Conservation (phyloP, 1,140 invertebrate genomes). For the Akabosia matsudoensis region DNA sequence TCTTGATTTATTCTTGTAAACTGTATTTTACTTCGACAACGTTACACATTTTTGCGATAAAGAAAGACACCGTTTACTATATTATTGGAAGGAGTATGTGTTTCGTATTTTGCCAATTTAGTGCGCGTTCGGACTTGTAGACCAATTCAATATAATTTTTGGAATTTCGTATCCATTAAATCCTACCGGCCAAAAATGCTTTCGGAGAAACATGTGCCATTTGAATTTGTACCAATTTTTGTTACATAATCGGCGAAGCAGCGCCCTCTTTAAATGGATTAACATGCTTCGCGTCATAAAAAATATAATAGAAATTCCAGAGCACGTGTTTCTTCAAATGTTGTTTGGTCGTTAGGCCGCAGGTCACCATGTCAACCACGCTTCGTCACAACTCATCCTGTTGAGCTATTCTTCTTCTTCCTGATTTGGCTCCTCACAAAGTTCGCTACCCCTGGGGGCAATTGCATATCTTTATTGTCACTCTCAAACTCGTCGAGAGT, state of each 20-base stretch:
- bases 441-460: slow-evolving; percentile 48
- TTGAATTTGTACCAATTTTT: neutral
- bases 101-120: too few species aligned
- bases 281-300: neutral
- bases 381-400: neutral
- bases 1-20: too few species aligned
- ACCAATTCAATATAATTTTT: too few species aligned
- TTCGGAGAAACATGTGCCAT: neutral
- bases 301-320: too few species aligned
- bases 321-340: neutral
- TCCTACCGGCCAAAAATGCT: too few species aligned
- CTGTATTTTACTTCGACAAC: too few species aligned
- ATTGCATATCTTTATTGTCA: slow-evolving; percentile 47
- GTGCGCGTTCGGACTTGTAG: too few species aligned
- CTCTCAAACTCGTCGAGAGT: slow-evolving; percentile 49
- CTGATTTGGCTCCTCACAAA: slow-evolving; percentile 42
- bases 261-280: slow-evolving; percentile 5
- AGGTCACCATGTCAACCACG: neutral
- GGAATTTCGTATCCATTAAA: too few species aligned
- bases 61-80: too few species aligned
- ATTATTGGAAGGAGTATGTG: too few species aligned
- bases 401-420: neutral
- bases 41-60: too few species aligned
- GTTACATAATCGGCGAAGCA: neutral
- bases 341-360: neutral